Conservation (phyloP, 2,888 invertebrate species). For the Euspilapteryx auroguttella region DNA sequence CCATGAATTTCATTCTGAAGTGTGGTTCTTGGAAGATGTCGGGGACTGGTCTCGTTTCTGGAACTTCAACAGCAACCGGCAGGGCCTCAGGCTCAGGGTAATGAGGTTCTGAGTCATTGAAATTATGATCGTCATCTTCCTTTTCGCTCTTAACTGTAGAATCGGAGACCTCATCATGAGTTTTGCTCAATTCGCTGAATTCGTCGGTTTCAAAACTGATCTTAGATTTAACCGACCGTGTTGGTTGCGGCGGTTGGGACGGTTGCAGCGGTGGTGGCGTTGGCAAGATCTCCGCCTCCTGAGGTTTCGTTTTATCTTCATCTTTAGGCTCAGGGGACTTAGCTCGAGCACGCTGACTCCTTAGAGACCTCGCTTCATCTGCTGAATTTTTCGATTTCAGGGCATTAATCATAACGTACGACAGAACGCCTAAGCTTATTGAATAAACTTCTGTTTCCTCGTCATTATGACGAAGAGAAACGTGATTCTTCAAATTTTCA, state of each 20-base stretch:
- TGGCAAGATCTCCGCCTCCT: neutral
- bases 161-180: conserved; percentile 9
- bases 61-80: neutral
- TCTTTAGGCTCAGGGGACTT: too few relatives aligned
- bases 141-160: conserved; percentile 6
- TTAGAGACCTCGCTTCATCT: conserved; percentile 15
- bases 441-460: conserved; percentile 44
- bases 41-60: too few relatives aligned
- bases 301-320: conserved; percentile 1
- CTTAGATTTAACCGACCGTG: conserved; percentile 21
- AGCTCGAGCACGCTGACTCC: conserved; percentile 24
- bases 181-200: conserved; percentile 9
- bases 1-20: conserved; percentile 27
- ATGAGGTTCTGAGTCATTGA: conserved; percentile 9
- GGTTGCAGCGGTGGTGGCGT: neutral
- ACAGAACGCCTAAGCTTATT: conserved; percentile 32
- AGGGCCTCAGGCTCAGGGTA: neutral
- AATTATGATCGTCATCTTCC: conserved; percentile 9
- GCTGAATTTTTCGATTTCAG: conserved; percentile 11
- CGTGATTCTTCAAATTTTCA: conserved; percentile 64
- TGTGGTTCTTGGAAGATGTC: conserved; percentile 23
- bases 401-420: conserved; percentile 18
- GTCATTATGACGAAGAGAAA: conserved; percentile 55
- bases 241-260: neutral
- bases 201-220: conserved; percentile 34